phyloP scores from a whole-genome alignment of 2,113 vertebrate species.

The Dicerorhinus sumatrensis region DNA sequence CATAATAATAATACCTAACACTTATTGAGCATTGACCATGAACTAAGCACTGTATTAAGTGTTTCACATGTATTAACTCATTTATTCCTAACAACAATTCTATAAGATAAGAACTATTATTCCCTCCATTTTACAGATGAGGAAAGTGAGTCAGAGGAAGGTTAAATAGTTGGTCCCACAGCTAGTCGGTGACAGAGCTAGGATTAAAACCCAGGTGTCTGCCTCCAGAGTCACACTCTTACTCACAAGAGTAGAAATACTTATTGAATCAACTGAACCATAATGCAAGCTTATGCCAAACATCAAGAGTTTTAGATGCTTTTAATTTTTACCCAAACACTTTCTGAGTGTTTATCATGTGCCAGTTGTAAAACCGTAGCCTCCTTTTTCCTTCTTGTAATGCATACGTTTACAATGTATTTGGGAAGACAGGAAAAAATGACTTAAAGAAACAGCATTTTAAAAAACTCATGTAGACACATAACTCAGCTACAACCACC shows the following conservation, averaged over 20 bases:
- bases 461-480: not conserved
- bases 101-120: not conserved
- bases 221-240: not conserved
- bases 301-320: not conserved
- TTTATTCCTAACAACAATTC: not conserved
- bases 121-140: not conserved
- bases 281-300: not conserved
- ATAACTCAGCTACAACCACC: not conserved
- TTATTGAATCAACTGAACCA: not conserved
- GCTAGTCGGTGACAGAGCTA: not conserved
- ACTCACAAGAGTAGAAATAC: not conserved
- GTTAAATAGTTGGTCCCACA: not conserved
- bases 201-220: not conserved
- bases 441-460: not conserved
- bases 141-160: not conserved
- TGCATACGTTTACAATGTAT: not conserved
- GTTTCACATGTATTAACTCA: not conserved
- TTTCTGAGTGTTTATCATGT: fast-evolving
- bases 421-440: not conserved
- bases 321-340: fast-evolving
- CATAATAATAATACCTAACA: not conserved
- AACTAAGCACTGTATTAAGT: not conserved
- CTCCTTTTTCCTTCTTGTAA: not conserved
- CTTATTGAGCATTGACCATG: too few species aligned
- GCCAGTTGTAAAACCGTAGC: fast-evolving